phyloP scores from a whole-genome alignment of 2,888 invertebrate species.

The Megaustenia siamemsis region DNA sequence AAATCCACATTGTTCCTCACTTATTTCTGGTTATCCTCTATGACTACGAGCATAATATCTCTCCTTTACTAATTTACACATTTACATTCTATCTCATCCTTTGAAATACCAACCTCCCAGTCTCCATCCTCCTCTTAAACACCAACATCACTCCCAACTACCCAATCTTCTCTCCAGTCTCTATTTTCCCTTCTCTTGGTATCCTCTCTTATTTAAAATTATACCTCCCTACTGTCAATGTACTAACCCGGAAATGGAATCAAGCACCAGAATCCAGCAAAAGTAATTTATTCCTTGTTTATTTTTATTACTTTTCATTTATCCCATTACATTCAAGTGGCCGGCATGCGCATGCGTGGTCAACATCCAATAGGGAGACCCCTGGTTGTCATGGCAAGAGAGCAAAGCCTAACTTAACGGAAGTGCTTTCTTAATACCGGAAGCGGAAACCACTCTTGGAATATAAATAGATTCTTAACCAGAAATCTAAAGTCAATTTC shows the following conservation, averaged over 20 bases:
- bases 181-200: neutral
- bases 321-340: neutral
- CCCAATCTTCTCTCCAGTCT: neutral
- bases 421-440: slow-evolving; percentile 29
- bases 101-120: neutral
- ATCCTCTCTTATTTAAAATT: no score
- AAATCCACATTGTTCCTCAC: no score
- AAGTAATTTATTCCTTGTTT: neutral
- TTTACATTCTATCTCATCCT: no score
- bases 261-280: neutral
- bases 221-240: no score
- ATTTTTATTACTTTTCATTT: neutral
- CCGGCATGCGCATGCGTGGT: slow-evolving; percentile 15
- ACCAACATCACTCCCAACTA: neutral
- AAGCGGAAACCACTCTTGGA: neutral
- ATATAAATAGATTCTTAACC: neutral
- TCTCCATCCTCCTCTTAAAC: neutral
- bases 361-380: neutral
- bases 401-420: neutral
- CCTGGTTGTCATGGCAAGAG: slow-evolving; percentile 5
- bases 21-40: no score
- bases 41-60: no score
- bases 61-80: no score
- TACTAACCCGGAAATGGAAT: slow-evolving; percentile 1
- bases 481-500: neutral